Evolutionary conservation across 1,140 invertebrate species (phyloP).

Genomic region (Atta colombica): DNA sequence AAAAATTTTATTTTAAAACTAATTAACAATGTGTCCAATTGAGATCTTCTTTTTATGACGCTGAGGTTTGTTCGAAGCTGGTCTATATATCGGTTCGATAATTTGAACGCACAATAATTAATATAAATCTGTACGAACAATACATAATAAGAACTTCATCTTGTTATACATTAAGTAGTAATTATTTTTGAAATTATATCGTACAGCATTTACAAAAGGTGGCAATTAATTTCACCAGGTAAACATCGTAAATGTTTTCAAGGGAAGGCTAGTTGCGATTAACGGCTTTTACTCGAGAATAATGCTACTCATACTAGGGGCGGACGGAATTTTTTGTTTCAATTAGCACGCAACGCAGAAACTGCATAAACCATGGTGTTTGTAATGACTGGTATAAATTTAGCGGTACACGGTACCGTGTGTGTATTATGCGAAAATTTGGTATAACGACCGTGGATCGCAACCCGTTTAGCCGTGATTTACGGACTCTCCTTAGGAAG

Average conservation of each 20-base stretch:
- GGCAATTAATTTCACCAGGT: slow-evolving; percentile 32
- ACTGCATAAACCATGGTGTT: slow-evolving; percentile 49
- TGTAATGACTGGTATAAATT: slow-evolving; percentile 58
- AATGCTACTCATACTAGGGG: slow-evolving; percentile 20
- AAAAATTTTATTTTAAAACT: too few relatives aligned
- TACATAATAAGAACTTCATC: neutral
- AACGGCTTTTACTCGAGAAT: slow-evolving; percentile 13
- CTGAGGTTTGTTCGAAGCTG: too few relatives aligned
- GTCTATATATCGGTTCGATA: too few relatives aligned
- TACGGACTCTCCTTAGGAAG: slow-evolving; percentile 74
- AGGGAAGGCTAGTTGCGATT: slow-evolving; percentile 10
- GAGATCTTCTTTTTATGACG: too few relatives aligned
- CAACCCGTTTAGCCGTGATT: slow-evolving; percentile 71
- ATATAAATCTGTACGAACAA: neutral
- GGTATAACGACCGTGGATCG: slow-evolving; percentile 71
- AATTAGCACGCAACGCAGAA: slow-evolving; percentile 61
- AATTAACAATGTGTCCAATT: too few relatives aligned
- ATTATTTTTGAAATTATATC: neutral
- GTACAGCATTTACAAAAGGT: neutral
- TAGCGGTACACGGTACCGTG: slow-evolving; percentile 39
- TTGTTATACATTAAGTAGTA: neutral
- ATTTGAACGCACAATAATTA: neutral
- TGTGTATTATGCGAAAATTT: slow-evolving; percentile 72
- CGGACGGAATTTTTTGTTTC: slow-evolving; percentile 61
- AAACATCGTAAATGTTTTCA: slow-evolving; percentile 41